phyloP scores from a whole-genome alignment of 35 echinoderm and acorn worm genomes.

The Stichopus chloronotus region DNA sequence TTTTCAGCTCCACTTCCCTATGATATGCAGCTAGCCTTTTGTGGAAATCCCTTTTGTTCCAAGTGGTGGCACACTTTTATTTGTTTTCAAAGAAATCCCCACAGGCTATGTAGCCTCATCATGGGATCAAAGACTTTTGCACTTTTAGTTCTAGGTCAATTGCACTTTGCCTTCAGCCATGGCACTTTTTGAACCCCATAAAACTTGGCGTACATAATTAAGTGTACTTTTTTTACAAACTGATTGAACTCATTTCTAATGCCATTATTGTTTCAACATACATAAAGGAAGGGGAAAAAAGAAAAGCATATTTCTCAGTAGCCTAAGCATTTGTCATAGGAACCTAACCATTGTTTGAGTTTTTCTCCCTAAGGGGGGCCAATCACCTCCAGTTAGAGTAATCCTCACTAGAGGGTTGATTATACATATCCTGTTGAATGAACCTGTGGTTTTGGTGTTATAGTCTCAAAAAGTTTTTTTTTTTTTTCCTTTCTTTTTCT shows the following conservation, averaged over 20 bases:
- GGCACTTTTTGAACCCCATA: slow-evolving; percentile 45
- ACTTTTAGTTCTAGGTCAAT: slow-evolving; percentile 51
- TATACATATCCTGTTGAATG: slow-evolving; percentile 36
- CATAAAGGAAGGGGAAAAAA: slow-evolving; percentile 2
- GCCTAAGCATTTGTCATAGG: not conserved
- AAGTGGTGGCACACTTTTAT: slow-evolving; percentile 3
- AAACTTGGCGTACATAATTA: slow-evolving; percentile 45
- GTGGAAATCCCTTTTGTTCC: slow-evolving; percentile 23
- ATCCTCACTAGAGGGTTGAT: slow-evolving; percentile 18
- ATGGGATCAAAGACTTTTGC: slow-evolving; percentile 32
- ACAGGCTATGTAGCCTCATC: slow-evolving; percentile 20
- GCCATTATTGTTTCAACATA: slow-evolving; percentile 44
- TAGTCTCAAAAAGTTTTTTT: not conserved
- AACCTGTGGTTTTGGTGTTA: slow-evolving; percentile 27
- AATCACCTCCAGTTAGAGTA: slow-evolving; percentile 17
- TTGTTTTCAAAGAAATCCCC: slow-evolving; percentile 36
- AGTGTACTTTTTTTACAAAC: slow-evolving; percentile 38
- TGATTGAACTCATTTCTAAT: slow-evolving; percentile 41
- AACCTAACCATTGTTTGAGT: slow-evolving; percentile 3
- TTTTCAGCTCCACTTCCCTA: not conserved
- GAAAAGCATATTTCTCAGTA: slow-evolving; percentile 28
- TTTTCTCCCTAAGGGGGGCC: slow-evolving; percentile 1
- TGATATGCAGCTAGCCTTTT: not conserved
- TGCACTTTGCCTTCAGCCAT: slow-evolving; percentile 40
- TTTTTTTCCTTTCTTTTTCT: too few species aligned